Evolutionary conservation across 1,140 invertebrate genomes (phyloP), one percentile per base, ranked within the genome.

Genomic region (Galleria mellonella): DNA sequence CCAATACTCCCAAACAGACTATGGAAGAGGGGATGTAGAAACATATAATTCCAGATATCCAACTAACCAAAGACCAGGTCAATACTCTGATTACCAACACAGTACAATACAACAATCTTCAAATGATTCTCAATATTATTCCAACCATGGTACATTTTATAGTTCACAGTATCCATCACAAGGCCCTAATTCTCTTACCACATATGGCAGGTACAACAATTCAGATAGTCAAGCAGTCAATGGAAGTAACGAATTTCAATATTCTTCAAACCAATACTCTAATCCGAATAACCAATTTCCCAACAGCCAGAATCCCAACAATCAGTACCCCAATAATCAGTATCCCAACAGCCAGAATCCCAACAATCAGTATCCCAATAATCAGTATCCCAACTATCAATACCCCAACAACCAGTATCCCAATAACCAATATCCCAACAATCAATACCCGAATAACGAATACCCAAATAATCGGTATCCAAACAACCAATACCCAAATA

Each of bases 261-360:
- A 23, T 23, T 23, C 17, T 23, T 3, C 2, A 3, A 23, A 23
- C 6, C 17, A 23, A 23, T 23, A 23, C 17, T 6, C 17, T 23
- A 23, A 23, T 6, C 6, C 17, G 2, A 23, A 23, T 23, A 35
- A 35, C 14, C 30, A 17, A 14, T 45, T 52, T 10, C 48, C 41
- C 23, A 23, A 17, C 23, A 38, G 51, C 9, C 13, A 36, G 15
- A 7, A 33, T 31, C 38, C 31, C 9, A 17, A 10, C 9, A 30
- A 28, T 1, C 38, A 33, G 31, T 42, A 40, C 6, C 44, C 46
- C 0, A 35, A 30, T 32, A 43, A 38, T 6, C 43, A 41, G 27
- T 11, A 17, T 23, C 11, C 27, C 2, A 31, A 47, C 29, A 30
- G 31, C 17, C 33, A 30, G 7, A 10, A 17, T 28, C 28, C 27